Percentiles rank a stretch among this genome's conserved stretches.
Evolutionary conservation across 1,140 invertebrate species (phyloP).

Genomic region (Amyelois transitella): DNA sequence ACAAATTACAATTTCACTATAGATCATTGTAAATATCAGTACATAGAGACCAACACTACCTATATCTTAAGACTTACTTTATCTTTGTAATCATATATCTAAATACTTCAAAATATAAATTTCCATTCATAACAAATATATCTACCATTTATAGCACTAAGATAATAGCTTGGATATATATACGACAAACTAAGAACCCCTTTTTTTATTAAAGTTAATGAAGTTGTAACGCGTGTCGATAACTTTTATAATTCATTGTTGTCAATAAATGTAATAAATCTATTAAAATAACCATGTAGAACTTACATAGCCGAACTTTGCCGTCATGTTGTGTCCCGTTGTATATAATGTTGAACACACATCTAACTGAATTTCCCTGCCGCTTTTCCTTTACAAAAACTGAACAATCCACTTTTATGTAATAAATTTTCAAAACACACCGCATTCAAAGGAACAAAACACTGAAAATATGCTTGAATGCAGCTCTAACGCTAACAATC

Average conservation of each 20-base stretch:
- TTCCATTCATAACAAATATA: slow-evolving; percentile 27
- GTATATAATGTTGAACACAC: slow-evolving; percentile 70
- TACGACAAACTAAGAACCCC: too few species aligned
- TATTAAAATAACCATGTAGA: neutral
- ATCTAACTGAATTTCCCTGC: slow-evolving; percentile 70
- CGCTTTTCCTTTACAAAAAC: slow-evolving; percentile 58
- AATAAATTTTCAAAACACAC: slow-evolving; percentile 62
- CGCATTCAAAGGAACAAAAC: slow-evolving; percentile 61
- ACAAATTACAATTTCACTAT: too few species aligned
- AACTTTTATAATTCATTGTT: neutral
- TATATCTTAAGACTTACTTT: neutral
- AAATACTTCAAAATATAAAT: slow-evolving; percentile 11
- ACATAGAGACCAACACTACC: neutral
- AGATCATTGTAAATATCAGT: too few species aligned
- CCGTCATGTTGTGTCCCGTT: slow-evolving; percentile 75
- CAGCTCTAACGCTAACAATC: slow-evolving; percentile 55
- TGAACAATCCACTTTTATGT: slow-evolving; percentile 70
- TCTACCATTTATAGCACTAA: neutral
- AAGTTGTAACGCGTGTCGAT: slow-evolving; percentile 1
- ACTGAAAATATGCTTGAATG: slow-evolving; percentile 50
- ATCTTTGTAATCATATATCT: neutral
- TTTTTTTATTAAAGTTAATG: too few species aligned
- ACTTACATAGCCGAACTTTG: slow-evolving; percentile 75
- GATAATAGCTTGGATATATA: neutral
- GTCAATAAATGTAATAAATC: neutral